These are phyloP conservation scores for Laothoe populi DNA, from an alignment of 2,888 invertebrate species.

Conservation along the genomic window DNA sequence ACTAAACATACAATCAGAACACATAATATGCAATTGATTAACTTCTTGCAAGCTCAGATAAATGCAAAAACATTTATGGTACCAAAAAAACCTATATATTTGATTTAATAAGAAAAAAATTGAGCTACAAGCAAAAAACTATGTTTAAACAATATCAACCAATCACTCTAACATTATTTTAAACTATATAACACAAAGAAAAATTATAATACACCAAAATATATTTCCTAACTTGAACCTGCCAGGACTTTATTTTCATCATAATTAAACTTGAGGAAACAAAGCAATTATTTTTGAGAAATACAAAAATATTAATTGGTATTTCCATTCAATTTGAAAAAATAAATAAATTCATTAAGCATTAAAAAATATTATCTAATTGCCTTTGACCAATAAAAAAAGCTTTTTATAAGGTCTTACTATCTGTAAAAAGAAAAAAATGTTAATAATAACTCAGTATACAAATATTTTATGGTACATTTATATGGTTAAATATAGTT, in stretches of 20 bases:
- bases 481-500: no score
- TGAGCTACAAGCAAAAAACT: background rate
- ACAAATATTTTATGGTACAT: background rate
- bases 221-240: background rate
- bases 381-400: background rate
- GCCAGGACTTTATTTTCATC: background rate
- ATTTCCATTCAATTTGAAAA: no score
- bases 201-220: no score
- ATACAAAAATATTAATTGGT: no score
- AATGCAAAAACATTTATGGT: constrained; percentile 7
- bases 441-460: background rate
- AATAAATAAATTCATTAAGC: background rate
- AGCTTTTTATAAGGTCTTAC: background rate
- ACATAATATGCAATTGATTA: constrained; percentile 19
- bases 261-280: background rate
- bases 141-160: background rate
- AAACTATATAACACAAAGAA: background rate
- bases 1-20: constrained; percentile 27
- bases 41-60: background rate
- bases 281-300: no score
- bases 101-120: background rate
- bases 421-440: no score
- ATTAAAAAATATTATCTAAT: background rate
- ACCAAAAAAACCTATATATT: background rate
- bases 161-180: background rate